Base-by-base conservation (phyloP, 2,888 invertebrate species). In the Alloscopus bannaensis region DNA sequence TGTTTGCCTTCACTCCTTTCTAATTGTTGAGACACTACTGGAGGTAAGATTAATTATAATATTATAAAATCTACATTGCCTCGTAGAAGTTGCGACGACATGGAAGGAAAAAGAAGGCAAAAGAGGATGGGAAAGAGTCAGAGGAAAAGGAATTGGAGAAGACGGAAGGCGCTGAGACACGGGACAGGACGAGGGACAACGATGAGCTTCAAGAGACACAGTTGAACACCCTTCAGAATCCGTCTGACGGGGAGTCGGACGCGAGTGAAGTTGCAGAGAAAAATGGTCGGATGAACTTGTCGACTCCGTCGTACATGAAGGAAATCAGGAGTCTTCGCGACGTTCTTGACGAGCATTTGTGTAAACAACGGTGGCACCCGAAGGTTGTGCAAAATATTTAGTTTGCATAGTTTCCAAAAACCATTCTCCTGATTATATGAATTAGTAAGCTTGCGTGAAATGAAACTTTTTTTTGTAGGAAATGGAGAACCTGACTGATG, bases 121-220 rank as follows among this genome's bases (percentile, higher is more conserved):
- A 78, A 45, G 75, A 52, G 0, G 65, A 77, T 1, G 73, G 64
- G 8, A 77, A 78, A 40, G 77, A 77, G 13, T 62, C 70, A 3
- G 77, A 72, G 47, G 73, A 70, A 20, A 79, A 42, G 20, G 69
- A 62, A 26, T 20, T 42, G 36, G 75, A 62, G 20, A 78, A 83
- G 24, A 36, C 42, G n/a, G 66, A 60, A 13, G 28, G 11, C 1
- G 16, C 45, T 0, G 28, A 26, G 22, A 29, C 42, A 24, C 11
- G 31, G 42, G 47, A 71, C 22, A 16, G 70, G 36, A 29, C 55
- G 36, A 50, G 66, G 4, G 64, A 76, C 45, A 29, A 45, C 18
- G 84, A 83, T 24, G 85, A 85, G 28, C 82, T 83, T 0, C 78
- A 83, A 64, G 85, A 85, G 45, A 85, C 85, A 4, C 84, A 85